Percentiles rank a stretch among this genome's conserved stretches.
Conservation (phyloP, 2,113 vertebrate genomes). For the Neogale vison region DNA sequence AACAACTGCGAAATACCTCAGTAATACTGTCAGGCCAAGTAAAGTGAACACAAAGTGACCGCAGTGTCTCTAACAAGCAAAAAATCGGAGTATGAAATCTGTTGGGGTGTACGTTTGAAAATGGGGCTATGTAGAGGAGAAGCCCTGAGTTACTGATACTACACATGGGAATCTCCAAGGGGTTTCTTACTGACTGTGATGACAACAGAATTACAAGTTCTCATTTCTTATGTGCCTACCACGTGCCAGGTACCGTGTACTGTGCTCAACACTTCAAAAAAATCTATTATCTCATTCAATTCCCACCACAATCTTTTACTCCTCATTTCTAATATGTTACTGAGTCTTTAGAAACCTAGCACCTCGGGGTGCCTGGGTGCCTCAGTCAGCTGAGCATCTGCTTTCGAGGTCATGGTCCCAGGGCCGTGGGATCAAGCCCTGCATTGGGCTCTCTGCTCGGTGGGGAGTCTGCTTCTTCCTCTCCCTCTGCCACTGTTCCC, state of each 20-base stretch:
- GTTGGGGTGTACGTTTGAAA: neutral
- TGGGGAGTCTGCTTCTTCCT: too few relatives aligned
- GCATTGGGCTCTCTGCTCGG: too few relatives aligned
- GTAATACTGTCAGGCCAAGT: neutral
- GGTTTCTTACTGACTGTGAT: neutral
- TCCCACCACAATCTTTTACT: neutral
- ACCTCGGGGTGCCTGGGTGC: neutral
- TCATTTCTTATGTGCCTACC: neutral
- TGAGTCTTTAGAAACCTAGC: neutral
- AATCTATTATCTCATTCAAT: slow-evolving; percentile 1
- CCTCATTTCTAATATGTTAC: neutral
- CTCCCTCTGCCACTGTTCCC: too few relatives aligned
- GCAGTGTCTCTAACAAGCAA: neutral
- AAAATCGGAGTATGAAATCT: neutral
- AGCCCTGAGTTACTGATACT: neutral
- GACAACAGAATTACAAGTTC: neutral
- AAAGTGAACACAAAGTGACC: neutral
- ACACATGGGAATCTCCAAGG: neutral
- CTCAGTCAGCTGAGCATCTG: too few relatives aligned
- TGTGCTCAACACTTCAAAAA: neutral
- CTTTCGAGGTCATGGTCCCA: too few relatives aligned
- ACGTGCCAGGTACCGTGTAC: neutral
- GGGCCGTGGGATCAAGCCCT: too few relatives aligned
- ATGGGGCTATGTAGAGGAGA: neutral
- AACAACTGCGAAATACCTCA: slow-evolving; percentile 1